Percentiles rank a stretch among this genome's conserved stretches.
phyloP scores from a whole-genome alignment of 1,140 invertebrate species.

The Plodia interpunctella region DNA sequence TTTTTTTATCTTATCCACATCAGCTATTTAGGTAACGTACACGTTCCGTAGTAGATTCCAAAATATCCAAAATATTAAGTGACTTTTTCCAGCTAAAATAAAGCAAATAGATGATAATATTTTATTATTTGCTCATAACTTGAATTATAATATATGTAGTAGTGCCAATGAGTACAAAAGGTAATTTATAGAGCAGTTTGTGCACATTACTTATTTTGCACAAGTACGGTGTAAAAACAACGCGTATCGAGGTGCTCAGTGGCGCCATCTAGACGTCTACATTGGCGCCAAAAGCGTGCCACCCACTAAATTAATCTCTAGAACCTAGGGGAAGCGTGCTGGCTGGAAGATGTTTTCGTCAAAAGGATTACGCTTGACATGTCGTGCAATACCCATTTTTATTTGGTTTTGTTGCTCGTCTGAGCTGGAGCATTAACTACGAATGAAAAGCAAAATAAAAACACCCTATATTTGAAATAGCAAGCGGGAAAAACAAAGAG shows the following conservation, averaged over 20 bases:
- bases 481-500: no score
- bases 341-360: constrained; percentile 31
- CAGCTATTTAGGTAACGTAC: no score
- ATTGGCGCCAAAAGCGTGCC: constrained; percentile 48
- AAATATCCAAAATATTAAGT: no score
- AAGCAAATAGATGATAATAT: no score
- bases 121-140: no score
- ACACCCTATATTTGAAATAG: no score
- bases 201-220: background rate
- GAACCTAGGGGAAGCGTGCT: constrained; percentile 18
- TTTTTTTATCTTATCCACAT: no score
- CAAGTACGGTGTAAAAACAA: constrained; percentile 37
- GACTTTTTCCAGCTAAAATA: no score
- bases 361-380: constrained; percentile 19
- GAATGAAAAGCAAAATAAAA: background rate
- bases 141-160: no score
- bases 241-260: constrained; percentile 45
- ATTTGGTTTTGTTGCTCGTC: background rate
- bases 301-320: constrained; percentile 64
- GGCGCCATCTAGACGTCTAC: constrained; percentile 73
- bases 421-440: background rate
- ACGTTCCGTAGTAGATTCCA: no score
- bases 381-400: constrained; percentile 1
- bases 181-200: background rate
- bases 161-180: no score